Base-by-base conservation (phyloP, 2,888 invertebrate genomes). In the Pyrocoelia pectoralis region DNA sequence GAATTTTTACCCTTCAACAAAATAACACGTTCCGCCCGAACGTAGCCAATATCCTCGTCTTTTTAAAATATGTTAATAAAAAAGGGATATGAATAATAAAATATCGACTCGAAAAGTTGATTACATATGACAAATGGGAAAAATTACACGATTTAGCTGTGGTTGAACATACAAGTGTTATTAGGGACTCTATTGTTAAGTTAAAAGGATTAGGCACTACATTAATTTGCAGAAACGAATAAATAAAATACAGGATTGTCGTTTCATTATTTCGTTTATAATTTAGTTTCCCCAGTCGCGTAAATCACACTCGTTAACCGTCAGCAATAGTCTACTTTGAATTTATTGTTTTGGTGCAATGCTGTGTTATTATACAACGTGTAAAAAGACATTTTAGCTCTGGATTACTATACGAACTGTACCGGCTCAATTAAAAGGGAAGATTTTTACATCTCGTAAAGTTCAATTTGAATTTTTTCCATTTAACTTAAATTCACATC, bases 221-320 rank as follows among this genome's bases (percentile, higher is more conserved):
- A 60, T 56, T 59, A 60, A 60, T 64, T 59, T 64, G 41, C 49
- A 60, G 57, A 56, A 59, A 59, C 59, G 60, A 68, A 68, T 65
- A 65, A 68, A 70, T 69, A 69, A 70, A 70, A 68, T 70, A 66
- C 68, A 61, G 65, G 18, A 63, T 61, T 69, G 65, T 66, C 69
- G 69, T 71, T 72, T 71, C 71, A 72, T 72, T 72, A 72, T 72
- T 70, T 70, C 70, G 70, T 68, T 69, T 71, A 69, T 72, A 72
- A 72, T 72, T 71, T 68, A 72, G 69, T 69, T 71, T 72, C 55
- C 61, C 58, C 65, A 52, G 65, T 61, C 56, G 69, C 68, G 71
- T 69, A 72, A 72, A 71, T 72, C 70, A 68, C 63, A 66, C 67
- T 67, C 65, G 72, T 71, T 71, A 68, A 64, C 66, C 67, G 70